Base-by-base conservation (phyloP, 2,113 vertebrate species). In the Donacobius atricapilla region DNA sequence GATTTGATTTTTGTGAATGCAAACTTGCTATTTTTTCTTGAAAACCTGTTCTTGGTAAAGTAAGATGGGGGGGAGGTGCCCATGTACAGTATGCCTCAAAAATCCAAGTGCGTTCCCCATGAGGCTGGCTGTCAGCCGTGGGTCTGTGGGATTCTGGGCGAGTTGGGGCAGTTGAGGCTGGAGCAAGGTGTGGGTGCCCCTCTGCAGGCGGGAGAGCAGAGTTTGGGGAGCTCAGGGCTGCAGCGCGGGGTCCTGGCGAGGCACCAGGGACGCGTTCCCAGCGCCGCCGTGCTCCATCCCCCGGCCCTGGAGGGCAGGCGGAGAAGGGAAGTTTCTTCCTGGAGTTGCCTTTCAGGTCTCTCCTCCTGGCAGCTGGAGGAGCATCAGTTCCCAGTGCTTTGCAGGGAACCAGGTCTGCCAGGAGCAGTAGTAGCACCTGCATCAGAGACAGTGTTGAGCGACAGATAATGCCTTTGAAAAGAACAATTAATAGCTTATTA, bases 351-450 rank as follows among this genome's bases (percentile, higher is more conserved):
- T 30, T 71, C 44, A 24, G 47, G 37, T 63, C 53, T 56, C 56
- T 50, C 66, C 42, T 65, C 10, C 28, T 31, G 70, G 33, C 75
- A 64, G n/a, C 56, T 92, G 85, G 65, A 48, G 68, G 40, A 73
- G 30, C 27, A 19, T 35, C 47, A 28, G 1, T 63, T 21, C n/a
- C n/a, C 65, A 20, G 13, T 0, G 0, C 61, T 66, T 57, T 72
- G 81, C 57, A 45, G 76, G 50, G 50, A 91, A 3, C 69, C n/a
- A 24, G 18, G 20, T 60, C 65, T 75, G 68, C 30, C 53, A 56
- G 60, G 44, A 47, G 68, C 63, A 35, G 3, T 17, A 24, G 23
- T 27, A 23, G 15, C 7, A 5, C 82, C 65, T 56, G 21, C 31
- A 0, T 64, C 73, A 75, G 58, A 53, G 64, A 30, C 23, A 42